Evolutionary conservation across 2,797 vertebrate species (phyloP).

Genomic region (Calcarius lapponicus): DNA sequence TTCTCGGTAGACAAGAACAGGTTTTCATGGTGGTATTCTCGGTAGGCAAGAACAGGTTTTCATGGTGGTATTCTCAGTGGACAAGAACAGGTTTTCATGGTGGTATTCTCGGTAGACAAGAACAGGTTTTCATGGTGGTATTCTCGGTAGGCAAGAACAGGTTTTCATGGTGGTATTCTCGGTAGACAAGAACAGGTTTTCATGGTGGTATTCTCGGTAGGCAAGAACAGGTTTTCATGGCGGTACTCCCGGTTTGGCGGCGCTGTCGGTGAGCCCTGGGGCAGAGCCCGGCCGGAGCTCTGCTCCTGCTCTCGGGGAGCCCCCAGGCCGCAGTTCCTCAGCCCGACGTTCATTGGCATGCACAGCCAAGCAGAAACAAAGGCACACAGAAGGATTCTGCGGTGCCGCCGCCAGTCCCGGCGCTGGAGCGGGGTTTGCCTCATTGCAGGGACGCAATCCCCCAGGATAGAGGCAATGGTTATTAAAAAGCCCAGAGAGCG

Average conservation of each 20-base stretch:
- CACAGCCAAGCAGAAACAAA: background rate
- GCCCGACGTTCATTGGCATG: background rate
- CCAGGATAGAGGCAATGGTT: constrained; percentile 64
- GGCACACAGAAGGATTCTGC: background rate
- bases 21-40: rapidly evolving
- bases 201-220: rapidly evolving
- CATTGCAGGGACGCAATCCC: constrained; percentile 48
- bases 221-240: no score
- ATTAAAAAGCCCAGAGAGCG: constrained; percentile 69
- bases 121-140: rapidly evolving
- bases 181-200: background rate
- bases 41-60: no score
- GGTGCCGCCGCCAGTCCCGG: background rate
- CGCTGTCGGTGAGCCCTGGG: rapidly evolving
- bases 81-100: no score
- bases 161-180: rapidly evolving
- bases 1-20: no score
- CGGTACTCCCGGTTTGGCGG: rapidly evolving
- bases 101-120: no score
- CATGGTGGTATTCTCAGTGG: rapidly evolving
- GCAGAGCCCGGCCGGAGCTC: background rate
- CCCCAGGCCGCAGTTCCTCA: background rate
- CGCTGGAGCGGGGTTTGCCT: constrained; percentile 12
- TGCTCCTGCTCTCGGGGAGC: background rate
- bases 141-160: no score